Evolutionary conservation across 2,797 vertebrate species (phyloP).

Genomic region (Cynodonichthys magdalenae): DNA sequence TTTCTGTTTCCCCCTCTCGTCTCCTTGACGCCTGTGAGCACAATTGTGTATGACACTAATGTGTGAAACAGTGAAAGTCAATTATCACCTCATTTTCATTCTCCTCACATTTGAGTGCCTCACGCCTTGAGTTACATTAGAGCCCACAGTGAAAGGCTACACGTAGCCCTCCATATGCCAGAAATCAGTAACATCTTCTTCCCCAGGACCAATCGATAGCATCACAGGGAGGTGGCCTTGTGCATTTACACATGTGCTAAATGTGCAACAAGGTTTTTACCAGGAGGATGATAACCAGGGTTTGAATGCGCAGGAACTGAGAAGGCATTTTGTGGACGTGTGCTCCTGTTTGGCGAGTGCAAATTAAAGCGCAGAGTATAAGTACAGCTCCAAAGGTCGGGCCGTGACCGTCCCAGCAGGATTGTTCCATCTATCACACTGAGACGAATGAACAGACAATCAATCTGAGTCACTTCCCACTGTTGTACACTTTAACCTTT

Average conservation of each 20-base stretch:
- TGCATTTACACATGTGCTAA: slow-evolving; percentile 31
- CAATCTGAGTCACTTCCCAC: slow-evolving; percentile 50
- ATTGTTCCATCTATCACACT: slow-evolving; percentile 45
- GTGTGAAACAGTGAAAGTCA: slow-evolving; percentile 61
- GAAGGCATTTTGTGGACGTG: slow-evolving; percentile 8
- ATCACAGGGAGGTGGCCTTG: slow-evolving; percentile 1
- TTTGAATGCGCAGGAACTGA: neutral
- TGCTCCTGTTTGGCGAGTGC: slow-evolving; percentile 28
- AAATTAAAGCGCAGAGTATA: slow-evolving; percentile 45
- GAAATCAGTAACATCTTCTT: slow-evolving; percentile 5
- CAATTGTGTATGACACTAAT: slow-evolving; percentile 50
- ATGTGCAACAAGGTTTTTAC: slow-evolving; percentile 24
- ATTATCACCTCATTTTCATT: slow-evolving; percentile 70
- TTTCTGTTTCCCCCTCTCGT: slow-evolving; percentile 14
- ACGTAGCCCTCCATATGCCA: neutral
- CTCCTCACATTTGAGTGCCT: slow-evolving; percentile 38
- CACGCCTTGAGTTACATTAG: slow-evolving; percentile 25
- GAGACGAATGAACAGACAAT: slow-evolving; percentile 48
- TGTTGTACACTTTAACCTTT: slow-evolving; percentile 56
- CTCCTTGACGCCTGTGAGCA: slow-evolving; percentile 26
- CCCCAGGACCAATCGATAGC: slow-evolving; percentile 12
- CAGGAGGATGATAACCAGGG: slow-evolving; percentile 13
- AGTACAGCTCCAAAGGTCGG: slow-evolving; percentile 52
- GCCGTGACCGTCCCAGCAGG: slow-evolving; percentile 48
- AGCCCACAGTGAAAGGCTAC: neutral